Evolutionary conservation across 92 coral and sea anemone species (phyloP).

Genomic region (Meandrina meandrites): DNA sequence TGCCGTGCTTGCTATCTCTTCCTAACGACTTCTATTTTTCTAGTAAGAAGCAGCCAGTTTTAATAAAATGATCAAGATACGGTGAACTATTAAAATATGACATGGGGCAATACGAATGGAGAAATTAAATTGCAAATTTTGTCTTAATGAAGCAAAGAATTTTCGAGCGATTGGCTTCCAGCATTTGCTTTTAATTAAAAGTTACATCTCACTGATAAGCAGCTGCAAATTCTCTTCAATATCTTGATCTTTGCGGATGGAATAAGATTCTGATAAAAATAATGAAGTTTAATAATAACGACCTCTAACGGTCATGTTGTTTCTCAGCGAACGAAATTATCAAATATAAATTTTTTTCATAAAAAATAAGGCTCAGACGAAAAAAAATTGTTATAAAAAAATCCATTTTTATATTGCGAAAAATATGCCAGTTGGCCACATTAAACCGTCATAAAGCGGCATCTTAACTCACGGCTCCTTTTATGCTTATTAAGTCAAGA

Average conservation of each 20-base stretch:
- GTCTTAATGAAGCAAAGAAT: not conserved
- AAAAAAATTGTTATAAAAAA: not conserved
- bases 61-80: not conserved
- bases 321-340: too few species aligned
- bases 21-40: not conserved
- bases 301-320: too few species aligned
- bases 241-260: not conserved
- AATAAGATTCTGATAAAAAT: too few species aligned
- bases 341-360: too few species aligned
- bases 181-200: not conserved
- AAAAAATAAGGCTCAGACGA: too few species aligned
- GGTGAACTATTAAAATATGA: not conserved
- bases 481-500: not conserved
- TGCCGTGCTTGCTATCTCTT: not conserved
- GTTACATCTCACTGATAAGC: not conserved
- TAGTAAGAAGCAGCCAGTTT: not conserved
- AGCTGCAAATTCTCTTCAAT: not conserved
- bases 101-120: not conserved
- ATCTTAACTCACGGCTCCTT: not conserved
- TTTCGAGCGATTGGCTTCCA: not conserved
- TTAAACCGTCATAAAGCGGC: not conserved
- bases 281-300: too few species aligned
- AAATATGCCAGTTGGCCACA: not conserved
- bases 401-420: not conserved
- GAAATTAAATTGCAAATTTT: not conserved